phyloP scores from a whole-genome alignment of 2,797 vertebrate genomes.

The Megaceryle alcyon region DNA sequence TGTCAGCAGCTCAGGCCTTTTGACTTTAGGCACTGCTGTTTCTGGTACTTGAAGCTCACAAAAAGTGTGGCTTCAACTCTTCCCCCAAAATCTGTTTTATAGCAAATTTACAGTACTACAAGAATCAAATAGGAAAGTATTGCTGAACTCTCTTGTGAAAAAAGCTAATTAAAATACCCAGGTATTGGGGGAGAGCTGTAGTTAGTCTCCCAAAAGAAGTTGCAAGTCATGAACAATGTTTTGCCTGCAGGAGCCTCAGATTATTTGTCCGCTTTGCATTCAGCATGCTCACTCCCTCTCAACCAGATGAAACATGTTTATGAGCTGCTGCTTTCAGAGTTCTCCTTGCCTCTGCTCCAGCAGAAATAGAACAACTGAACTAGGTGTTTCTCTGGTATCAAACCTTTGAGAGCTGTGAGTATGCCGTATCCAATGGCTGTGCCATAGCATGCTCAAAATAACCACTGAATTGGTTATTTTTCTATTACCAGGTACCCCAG shows the following conservation, averaged over 20 bases:
- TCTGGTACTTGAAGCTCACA: neutral
- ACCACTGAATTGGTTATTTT: neutral
- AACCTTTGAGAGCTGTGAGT: neutral
- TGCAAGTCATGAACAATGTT: neutral
- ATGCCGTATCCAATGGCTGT: neutral
- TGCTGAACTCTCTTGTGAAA: neutral
- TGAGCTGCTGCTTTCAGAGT: neutral
- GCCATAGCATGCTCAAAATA: neutral
- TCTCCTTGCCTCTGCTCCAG: neutral
- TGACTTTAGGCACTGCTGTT: neutral
- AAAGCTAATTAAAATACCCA: neutral
- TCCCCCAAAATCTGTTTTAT: neutral
- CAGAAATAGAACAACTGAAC: neutral
- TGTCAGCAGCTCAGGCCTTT: neutral
- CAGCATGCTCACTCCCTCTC: neutral
- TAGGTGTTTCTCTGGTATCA: neutral
- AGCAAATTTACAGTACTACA: neutral
- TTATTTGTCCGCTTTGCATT: neutral
- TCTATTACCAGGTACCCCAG: neutral
- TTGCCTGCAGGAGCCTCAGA: neutral
- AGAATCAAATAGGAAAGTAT: neutral
- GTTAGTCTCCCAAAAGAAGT: neutral
- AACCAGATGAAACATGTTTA: neutral
- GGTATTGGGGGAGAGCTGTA: neutral
- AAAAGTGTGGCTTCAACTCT: neutral